Conservation (phyloP, 2,797 vertebrate genomes). For the Anniella stebbinsi region DNA sequence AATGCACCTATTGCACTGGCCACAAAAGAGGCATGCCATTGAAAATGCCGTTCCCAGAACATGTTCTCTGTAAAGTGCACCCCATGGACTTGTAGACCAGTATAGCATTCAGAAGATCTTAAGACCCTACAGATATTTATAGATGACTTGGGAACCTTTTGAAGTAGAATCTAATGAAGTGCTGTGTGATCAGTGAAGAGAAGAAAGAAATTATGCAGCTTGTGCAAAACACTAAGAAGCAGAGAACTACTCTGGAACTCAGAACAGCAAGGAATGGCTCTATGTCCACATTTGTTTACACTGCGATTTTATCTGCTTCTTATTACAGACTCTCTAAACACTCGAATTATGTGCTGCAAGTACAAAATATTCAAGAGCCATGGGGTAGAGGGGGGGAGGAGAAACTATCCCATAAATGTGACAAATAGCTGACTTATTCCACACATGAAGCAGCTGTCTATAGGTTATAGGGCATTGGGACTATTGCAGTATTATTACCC, state of each 20-base stretch:
- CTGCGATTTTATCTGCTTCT: conserved; percentile 32
- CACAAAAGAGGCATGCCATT: neutral
- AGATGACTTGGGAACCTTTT: neutral
- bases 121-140: neutral
- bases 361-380: conserved; percentile 27
- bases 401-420: neutral
- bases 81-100: neutral
- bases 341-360: conserved; percentile 50
- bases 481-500: neutral
- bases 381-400: conserved; percentile 31
- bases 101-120: conserved; percentile 24
- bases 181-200: neutral
- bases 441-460: neutral
- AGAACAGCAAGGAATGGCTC: conserved; percentile 27
- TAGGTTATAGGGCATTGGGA: neutral
- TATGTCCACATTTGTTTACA: conserved; percentile 58
- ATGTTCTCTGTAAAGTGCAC: neutral
- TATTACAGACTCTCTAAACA: neutral
- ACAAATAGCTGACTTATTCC: neutral
- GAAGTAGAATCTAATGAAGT: conserved; percentile 27
- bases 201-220: conserved; percentile 12
- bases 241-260: conserved; percentile 58
- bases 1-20: neutral
- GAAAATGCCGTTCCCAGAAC: neutral
- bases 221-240: conserved; percentile 36